Evolutionary conservation across 2,113 vertebrate genomes (phyloP).

Genomic region (Phyllopteryx taeniolatus): DNA sequence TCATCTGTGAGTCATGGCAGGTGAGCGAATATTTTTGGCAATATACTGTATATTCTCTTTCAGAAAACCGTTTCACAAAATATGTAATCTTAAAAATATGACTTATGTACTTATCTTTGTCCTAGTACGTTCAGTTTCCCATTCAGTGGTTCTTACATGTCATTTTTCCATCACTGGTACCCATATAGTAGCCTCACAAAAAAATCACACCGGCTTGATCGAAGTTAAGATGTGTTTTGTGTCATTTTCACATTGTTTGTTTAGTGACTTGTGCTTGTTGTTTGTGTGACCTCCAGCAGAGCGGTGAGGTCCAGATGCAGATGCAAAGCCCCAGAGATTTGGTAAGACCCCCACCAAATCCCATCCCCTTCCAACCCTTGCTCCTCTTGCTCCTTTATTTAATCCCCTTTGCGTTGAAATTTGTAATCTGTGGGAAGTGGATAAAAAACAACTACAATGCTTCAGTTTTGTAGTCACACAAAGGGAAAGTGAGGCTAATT

Average conservation of each 20-base stretch:
- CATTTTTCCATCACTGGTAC: too few species aligned
- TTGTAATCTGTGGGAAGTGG: conserved; percentile 21
- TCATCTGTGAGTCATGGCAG: too few species aligned
- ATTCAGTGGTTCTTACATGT: too few species aligned
- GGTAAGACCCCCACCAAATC: conserved; percentile 60
- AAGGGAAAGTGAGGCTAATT: conserved; percentile 16
- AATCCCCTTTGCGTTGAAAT: background rate
- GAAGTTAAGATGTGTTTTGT: background rate
- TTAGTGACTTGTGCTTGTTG: conserved; percentile 42
- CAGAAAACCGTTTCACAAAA: too few species aligned
- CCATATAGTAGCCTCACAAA: too few species aligned
- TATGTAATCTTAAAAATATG: too few species aligned
- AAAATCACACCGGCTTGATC: too few species aligned
- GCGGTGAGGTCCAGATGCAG: conserved; percentile 59
- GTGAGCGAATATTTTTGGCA: too few species aligned
- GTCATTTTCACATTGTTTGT: conserved; percentile 8
- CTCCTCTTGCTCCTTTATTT: conserved; percentile 16
- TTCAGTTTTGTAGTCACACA: conserved; percentile 5
- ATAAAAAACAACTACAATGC: conserved; percentile 17
- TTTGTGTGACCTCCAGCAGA: conserved; percentile 55
- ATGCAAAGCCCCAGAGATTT: conserved; percentile 62
- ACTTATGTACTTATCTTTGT: too few species aligned
- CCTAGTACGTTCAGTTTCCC: too few species aligned
- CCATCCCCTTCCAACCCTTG: background rate
- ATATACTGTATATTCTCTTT: too few species aligned